Conservation (phyloP, 2,888 invertebrate species). For the Diploptera punctata region DNA sequence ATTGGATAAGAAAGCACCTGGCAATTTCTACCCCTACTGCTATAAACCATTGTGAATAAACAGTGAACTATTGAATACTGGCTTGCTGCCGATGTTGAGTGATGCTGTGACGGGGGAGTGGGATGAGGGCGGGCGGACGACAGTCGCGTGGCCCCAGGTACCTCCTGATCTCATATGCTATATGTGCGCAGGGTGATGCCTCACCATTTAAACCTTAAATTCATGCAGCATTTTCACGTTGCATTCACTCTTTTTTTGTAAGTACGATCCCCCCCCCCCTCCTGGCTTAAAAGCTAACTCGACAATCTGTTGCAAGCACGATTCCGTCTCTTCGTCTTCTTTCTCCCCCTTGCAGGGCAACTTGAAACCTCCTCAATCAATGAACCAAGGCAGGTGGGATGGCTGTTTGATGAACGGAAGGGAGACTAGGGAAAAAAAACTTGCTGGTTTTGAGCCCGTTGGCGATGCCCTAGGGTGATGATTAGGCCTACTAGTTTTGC, state of each 20-base stretch:
- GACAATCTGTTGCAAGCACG: constrained; percentile 35
- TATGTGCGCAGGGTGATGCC: constrained; percentile 30
- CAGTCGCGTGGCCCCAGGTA: constrained; percentile 30
- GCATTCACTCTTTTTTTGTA: constrained; percentile 16
- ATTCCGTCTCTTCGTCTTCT: no score
- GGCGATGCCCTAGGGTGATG: constrained; percentile 34
- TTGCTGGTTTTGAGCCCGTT: constrained; percentile 29
- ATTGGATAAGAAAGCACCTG: no score
- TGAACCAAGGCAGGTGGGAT: constrained; percentile 33
- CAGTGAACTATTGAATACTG: background rate
- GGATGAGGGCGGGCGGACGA: constrained; percentile 23
- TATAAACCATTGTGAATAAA: background rate
- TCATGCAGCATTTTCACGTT: constrained; percentile 38
- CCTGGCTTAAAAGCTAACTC: constrained; percentile 36
- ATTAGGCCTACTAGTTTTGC: background rate
- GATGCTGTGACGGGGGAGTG: background rate
- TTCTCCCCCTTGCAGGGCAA: constrained; percentile 28
- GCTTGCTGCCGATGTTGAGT: background rate
- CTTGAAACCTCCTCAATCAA: constrained; percentile 32
- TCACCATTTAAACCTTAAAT: constrained; percentile 38
- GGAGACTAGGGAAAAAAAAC: background rate
- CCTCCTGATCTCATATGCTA: constrained; percentile 4
- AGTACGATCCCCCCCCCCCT: constrained; percentile 25
- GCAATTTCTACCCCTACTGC: background rate
- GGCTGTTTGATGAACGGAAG: constrained; percentile 22